phyloP scores from a whole-genome alignment of 2,113 vertebrate genomes.

The Jacana jacana region DNA sequence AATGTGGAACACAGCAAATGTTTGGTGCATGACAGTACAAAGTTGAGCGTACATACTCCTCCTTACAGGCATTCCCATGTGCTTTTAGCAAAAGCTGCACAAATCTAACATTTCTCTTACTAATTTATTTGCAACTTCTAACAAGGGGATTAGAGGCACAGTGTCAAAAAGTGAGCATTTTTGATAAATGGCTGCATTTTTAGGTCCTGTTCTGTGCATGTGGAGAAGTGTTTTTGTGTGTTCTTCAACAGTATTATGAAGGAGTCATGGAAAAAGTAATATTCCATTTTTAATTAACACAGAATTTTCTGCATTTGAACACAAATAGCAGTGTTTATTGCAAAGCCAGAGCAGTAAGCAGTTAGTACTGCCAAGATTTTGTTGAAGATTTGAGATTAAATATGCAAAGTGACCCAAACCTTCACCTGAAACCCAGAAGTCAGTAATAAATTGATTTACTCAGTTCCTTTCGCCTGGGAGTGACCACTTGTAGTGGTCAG shows the following conservation, averaged over 20 bases:
- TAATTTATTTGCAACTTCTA: not conserved
- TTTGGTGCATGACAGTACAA: not conserved
- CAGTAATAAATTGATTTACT: not conserved
- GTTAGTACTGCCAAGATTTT: not conserved
- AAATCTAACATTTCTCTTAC: not conserved
- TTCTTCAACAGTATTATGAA: not conserved
- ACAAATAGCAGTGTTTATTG: not conserved
- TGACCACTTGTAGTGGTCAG: not conserved
- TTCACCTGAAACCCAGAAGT: not conserved
- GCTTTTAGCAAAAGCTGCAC: not conserved
- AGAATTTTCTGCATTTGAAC: not conserved
- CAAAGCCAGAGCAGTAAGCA: not conserved
- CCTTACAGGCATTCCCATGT: not conserved
- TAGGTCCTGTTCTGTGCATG: not conserved
- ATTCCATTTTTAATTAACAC: not conserved
- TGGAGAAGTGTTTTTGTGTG: not conserved
- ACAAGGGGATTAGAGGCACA: not conserved
- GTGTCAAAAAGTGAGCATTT: not conserved
- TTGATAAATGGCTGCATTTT: not conserved
- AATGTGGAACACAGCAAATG: not conserved
- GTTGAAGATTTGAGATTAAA: not conserved
- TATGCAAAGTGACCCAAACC: not conserved
- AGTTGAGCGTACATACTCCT: not conserved
- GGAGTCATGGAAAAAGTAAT: not conserved
- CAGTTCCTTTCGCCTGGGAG: not conserved